Evolutionary conservation across 2,113 vertebrate species (phyloP).

Genomic region (Grammomys surdaster): DNA sequence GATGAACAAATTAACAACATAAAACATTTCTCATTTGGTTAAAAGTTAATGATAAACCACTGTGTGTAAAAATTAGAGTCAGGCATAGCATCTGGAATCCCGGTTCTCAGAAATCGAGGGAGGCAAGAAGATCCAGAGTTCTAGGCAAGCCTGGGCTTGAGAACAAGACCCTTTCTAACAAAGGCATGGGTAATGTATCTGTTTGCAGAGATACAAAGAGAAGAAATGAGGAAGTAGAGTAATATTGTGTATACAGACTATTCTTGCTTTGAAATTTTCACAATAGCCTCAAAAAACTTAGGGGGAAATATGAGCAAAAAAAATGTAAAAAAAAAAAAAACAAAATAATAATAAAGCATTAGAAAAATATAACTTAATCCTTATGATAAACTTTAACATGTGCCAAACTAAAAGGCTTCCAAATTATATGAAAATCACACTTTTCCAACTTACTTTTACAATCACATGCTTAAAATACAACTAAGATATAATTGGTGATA

Average conservation of each 20-base stretch:
- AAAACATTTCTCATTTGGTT: slow-evolving; percentile 19
- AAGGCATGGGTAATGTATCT: background rate
- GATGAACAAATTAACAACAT: background rate
- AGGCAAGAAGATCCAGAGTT: background rate
- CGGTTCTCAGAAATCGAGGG: background rate
- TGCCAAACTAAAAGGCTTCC: slow-evolving; percentile 53
- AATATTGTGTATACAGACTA: background rate
- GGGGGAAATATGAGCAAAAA: background rate
- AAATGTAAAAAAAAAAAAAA: slow-evolving; percentile 21
- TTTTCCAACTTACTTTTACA: slow-evolving; percentile 42
- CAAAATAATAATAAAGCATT: slow-evolving; percentile 43
- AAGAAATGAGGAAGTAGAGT: background rate
- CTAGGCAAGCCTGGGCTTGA: background rate
- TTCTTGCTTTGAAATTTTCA: slow-evolving; percentile 14
- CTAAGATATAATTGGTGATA: slow-evolving; percentile 53
- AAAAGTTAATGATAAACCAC: background rate
- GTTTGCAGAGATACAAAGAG: background rate
- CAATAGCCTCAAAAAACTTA: background rate
- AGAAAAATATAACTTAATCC: background rate
- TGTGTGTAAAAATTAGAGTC: background rate
- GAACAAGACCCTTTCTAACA: background rate
- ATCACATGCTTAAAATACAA: slow-evolving; percentile 32
- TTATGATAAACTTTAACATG: slow-evolving; percentile 26
- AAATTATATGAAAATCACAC: slow-evolving; percentile 35
- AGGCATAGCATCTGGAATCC: background rate